These are phyloP conservation scores for Cecropterus lyciades DNA, from an alignment of 1,140 invertebrate genomes.

Conservation along the genomic window DNA sequence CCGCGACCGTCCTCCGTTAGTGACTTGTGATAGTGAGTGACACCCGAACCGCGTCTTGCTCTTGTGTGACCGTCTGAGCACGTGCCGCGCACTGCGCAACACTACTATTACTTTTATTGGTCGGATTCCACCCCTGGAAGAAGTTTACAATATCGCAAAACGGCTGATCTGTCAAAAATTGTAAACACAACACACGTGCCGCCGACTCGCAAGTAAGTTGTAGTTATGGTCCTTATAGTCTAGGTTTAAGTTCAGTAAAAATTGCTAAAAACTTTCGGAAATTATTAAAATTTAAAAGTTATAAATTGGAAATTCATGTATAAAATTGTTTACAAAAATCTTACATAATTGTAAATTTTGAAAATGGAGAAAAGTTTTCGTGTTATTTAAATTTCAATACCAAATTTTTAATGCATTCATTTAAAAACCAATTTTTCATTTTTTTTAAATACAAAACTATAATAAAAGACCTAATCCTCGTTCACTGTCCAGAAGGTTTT, in stretches of 20 bases:
- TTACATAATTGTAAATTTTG: too few species aligned
- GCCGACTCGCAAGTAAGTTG: slow-evolving; percentile 77
- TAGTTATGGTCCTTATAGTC: not conserved
- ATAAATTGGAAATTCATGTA: too few species aligned
- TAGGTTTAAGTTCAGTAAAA: not conserved
- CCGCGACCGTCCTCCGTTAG: slow-evolving; percentile 42
- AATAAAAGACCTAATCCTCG: too few species aligned
- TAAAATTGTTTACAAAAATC: too few species aligned
- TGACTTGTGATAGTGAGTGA: slow-evolving; percentile 72
- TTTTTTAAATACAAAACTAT: too few species aligned
- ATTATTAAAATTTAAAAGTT: too few species aligned
- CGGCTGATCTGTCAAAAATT: slow-evolving; percentile 70
- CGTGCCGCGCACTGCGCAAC: slow-evolving; percentile 66
- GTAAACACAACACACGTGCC: slow-evolving; percentile 79
- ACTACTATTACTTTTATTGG: slow-evolving; percentile 56
- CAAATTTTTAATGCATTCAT: too few species aligned
- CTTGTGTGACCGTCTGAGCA: slow-evolving; percentile 44
- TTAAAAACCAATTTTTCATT: too few species aligned
- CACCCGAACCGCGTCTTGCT: slow-evolving; percentile 48
- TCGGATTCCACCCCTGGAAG: slow-evolving; percentile 45
- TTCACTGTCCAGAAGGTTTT: too few species aligned
- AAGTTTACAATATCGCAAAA: slow-evolving; percentile 57
- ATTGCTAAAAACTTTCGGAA: too few species aligned
- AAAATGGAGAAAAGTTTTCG: too few species aligned
- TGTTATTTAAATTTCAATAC: too few species aligned